phyloP scores from a whole-genome alignment of 2,113 vertebrate species.

The Pachyramphus minor region DNA sequence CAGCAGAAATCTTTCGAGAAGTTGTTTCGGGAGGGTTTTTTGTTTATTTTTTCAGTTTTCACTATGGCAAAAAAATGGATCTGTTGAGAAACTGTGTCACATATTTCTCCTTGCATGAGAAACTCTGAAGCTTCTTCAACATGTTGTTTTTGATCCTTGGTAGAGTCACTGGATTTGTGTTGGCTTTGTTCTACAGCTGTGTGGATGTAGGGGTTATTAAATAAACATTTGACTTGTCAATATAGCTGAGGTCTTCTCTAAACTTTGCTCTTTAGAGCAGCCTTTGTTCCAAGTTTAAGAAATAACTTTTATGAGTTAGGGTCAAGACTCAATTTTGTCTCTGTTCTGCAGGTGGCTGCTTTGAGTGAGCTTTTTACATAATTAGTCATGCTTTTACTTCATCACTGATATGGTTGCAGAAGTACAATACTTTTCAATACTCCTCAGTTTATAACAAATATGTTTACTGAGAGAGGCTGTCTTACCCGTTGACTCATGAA shows the following conservation, averaged over 20 bases:
- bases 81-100: not conserved
- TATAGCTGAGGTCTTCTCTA: not conserved
- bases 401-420: not conserved
- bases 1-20: not conserved
- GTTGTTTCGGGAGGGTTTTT: accelerated
- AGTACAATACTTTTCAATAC: not conserved
- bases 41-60: not conserved
- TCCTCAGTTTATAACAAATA: not conserved
- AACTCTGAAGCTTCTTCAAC: not conserved
- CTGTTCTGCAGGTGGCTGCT: not conserved
- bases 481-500: not conserved
- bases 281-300: not conserved
- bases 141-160: not conserved
- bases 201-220: not conserved
- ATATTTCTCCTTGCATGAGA: not conserved
- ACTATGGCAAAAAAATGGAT: not conserved
- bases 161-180: not conserved
- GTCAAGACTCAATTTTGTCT: not conserved
- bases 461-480: not conserved
- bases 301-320: not conserved
- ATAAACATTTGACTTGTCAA: not conserved
- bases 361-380: not conserved
- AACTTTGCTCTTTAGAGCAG: not conserved
- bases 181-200: not conserved
- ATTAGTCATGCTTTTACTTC: not conserved